These are phyloP conservation scores for Podargus strigoides DNA, from an alignment of 2,797 vertebrate genomes.

Conservation along the genomic window DNA sequence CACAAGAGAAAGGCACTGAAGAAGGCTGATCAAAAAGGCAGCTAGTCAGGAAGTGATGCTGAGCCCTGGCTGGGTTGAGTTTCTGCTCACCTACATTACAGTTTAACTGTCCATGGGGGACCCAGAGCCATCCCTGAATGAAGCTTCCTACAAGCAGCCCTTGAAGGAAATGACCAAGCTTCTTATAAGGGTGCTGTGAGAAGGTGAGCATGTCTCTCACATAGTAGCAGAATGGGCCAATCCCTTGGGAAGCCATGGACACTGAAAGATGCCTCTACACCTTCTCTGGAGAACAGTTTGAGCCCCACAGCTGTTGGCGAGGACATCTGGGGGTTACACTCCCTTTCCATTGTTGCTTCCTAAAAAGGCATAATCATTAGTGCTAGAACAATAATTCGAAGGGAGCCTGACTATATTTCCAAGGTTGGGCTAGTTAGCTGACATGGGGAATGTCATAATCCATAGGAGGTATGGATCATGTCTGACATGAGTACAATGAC, in stretches of 20 bases:
- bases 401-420: background rate
- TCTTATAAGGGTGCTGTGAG: background rate
- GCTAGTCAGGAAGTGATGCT: background rate
- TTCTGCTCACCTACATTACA: background rate
- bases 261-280: background rate
- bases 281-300: background rate
- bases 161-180: background rate
- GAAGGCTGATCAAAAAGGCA: background rate
- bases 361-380: rapidly evolving
- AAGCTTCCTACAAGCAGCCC: background rate
- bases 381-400: background rate
- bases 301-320: background rate
- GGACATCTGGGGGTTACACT: background rate
- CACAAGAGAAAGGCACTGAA: background rate
- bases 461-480: no score
- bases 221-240: background rate
- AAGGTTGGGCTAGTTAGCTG: background rate
- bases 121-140: background rate
- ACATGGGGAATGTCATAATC: no score
- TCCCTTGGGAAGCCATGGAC: background rate
- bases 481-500: no score
- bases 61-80: background rate
- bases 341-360: background rate
- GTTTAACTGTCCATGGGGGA: background rate
- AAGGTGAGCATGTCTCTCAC: background rate